Percentiles rank a stretch among this genome's conserved stretches.
Conservation (phyloP, 2,888 invertebrate genomes). For the Aleiodes leptofemur region DNA sequence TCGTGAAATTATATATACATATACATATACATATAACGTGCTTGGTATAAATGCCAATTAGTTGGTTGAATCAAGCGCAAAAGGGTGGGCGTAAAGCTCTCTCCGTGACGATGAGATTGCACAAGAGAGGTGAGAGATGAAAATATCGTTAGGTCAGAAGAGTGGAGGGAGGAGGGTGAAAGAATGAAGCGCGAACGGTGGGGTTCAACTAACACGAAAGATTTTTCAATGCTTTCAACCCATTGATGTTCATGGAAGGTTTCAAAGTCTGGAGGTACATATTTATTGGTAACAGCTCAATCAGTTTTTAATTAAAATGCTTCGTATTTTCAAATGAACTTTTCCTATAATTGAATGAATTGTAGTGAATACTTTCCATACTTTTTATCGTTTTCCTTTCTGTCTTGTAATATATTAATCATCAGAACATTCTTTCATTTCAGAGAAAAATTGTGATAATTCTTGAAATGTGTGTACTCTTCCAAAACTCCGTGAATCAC, state of each 20-base stretch:
- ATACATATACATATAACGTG: neutral
- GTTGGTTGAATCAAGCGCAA: slow-evolving; percentile 64
- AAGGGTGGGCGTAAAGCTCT: slow-evolving; percentile 44
- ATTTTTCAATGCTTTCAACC: slow-evolving; percentile 53
- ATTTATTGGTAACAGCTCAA: slow-evolving; percentile 33
- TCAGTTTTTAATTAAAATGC: slow-evolving; percentile 23
- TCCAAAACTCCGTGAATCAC: neutral
- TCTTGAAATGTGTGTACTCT: too few relatives aligned
- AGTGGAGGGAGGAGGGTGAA: slow-evolving; percentile 41
- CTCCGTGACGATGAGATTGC: slow-evolving; percentile 23
- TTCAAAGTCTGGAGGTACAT: slow-evolving; percentile 37
- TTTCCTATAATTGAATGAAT: neutral
- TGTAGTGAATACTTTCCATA: neutral
- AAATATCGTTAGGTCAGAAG: too few relatives aligned
- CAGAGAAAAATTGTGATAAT: neutral
- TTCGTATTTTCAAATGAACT: slow-evolving; percentile 12
- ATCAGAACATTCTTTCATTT: neutral
- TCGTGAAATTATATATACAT: slow-evolving; percentile 43
- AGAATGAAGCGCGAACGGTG: slow-evolving; percentile 49
- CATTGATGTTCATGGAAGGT: slow-evolving; percentile 42
- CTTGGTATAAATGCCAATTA: slow-evolving; percentile 65
- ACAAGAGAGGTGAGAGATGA: slow-evolving; percentile 6
- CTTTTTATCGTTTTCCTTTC: neutral
- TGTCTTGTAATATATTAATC: neutral
- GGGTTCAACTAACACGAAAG: slow-evolving; percentile 59